Base-by-base conservation (phyloP, 1,140 invertebrate species). In the Drosophila pachea region DNA sequence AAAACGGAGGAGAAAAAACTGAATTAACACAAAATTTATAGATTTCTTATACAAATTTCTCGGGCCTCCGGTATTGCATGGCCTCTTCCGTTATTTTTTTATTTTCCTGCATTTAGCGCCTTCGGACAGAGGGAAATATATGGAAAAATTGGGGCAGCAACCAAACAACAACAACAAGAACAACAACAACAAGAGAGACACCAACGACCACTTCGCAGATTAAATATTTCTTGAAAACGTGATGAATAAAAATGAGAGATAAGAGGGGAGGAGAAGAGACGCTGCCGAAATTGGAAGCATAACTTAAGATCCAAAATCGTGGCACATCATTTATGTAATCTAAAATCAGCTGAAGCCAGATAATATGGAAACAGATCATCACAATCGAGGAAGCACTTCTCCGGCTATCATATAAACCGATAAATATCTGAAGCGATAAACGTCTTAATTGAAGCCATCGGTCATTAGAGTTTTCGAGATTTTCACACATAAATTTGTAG, bases 51-150 rank as follows among this genome's bases (percentile, higher is more conserved):
- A 67, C 69, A 72, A 68, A 69, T 73, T 68, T 54, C 56, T 68
- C 38, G 54, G 40, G 35, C 38, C 50, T 53, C 14, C 50, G 53
- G 53, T 38, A 29, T 56, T 33, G 53, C 40, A 33, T 35, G 33
- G 50, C 42, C 31, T 33, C 54, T 59, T 56, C 56, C 68, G 55
- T 31, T 61, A 32, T 43, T 47, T 50, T 59, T 71, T 45, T 55
- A 55, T 76, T 86, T 84, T 83, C 76, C 76, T 84, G 76, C 76
- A 76, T 83, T 83, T 83, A 84, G 76, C 79, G 79, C 81, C 79
- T 70, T 50, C 63, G 68, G 79, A n/a, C 43, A 67, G 29, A 36
- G 65, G 79, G 33, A 43, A 67, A 36, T 47, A 16, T 45, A 29
- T 7, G 16, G 43, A 16, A 8, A 45, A 45, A 45, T 45, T 8